Evolutionary conservation across 1,140 invertebrate species (phyloP), one percentile per base, ranked within the genome.

Genomic region (Bombus balteatus): DNA sequence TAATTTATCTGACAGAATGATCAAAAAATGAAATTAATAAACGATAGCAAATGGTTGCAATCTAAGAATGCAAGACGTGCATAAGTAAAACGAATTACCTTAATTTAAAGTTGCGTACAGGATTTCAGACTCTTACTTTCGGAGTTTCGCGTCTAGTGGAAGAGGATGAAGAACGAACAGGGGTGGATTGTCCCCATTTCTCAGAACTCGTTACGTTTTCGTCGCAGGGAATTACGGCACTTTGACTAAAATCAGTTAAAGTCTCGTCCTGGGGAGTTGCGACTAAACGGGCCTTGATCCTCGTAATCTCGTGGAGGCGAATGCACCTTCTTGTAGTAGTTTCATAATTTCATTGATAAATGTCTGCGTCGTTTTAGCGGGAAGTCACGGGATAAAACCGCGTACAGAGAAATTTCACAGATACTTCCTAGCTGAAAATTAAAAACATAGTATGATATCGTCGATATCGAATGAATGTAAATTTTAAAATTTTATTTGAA

Each of bases 31-130:
- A 59, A 28, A 59, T 59, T 28, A 59, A 53, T 53, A 71, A 28
- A 84, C 18, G 65, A 82, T 89, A 86, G 81, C 71, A 91, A 89
- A 84, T 77, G 82, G 75, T 22, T 13, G 13, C 37, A 37, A 80
- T 68, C 74, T 71, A 85, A 79, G 65, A 85, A 89, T 78, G 75
- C 74, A 85, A 80, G 87, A 87, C 66, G 87, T 53, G 47, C 18
- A 53, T 66, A 86, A 71, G 66, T 78, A 82, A 89, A 88, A 88
- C 75, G 79, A 88, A 91, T 90, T 90, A 85, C 82, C 88, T 92
- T 91, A 92, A 92, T 92, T 92, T 92, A 92, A 92, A 92, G 81
- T 92, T 91, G 88, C 91, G 88, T 85, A 77, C 83, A 62, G 90
- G 91, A 91, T 91, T 91, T 88, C 84, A 81, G 86, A 89, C 83